Conservation (phyloP, 2,113 vertebrate species). For the Ibidorhyncha struthersii region DNA sequence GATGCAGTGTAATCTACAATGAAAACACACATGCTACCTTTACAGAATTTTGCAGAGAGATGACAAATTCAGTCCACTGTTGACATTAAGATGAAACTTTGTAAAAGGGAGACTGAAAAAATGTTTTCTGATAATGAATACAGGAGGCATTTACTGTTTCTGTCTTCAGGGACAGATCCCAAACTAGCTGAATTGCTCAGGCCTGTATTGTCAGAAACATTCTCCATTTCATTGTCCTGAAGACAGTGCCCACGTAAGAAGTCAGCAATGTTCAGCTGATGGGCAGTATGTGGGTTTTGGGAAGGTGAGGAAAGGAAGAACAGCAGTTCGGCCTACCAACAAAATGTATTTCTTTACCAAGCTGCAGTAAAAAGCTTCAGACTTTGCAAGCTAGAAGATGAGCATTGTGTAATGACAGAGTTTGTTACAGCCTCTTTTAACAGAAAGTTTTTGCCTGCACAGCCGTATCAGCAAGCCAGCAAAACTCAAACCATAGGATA, state of each 20-base stretch:
- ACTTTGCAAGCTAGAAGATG: neutral
- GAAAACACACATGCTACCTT: neutral
- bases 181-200: neutral
- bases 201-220: neutral
- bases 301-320: neutral
- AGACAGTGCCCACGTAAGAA: neutral
- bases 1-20: neutral
- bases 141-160: neutral
- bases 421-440: neutral
- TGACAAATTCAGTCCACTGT: neutral
- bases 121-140: neutral
- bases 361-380: neutral
- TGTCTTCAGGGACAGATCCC: neutral
- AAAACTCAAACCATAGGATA: neutral
- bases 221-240: neutral
- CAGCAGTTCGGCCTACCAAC: neutral
- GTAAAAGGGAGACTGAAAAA: neutral
- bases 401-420: neutral
- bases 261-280: neutral
- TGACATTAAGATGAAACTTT: neutral
- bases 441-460: neutral
- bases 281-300: neutral
- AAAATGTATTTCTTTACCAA: neutral
- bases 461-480: neutral
- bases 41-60: neutral